A percentile compares a stretch with the other conserved stretches of the same genome.
Conservation (phyloP, 2,797 vertebrate species). For the Eulemur rubriventer region DNA sequence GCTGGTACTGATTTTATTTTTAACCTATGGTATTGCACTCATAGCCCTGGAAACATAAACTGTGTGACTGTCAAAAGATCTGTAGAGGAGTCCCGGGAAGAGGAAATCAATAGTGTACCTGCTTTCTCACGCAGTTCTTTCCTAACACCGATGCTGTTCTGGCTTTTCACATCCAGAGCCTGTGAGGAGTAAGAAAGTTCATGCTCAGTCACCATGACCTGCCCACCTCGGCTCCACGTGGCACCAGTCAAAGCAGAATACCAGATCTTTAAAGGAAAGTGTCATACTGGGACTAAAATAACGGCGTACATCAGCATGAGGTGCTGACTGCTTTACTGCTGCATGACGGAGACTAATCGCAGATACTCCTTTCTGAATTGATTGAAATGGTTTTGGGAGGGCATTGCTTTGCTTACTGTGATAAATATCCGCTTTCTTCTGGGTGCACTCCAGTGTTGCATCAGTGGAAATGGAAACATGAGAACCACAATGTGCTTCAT, state of each 20-base stretch:
- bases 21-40: background rate
- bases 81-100: background rate
- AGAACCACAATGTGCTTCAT: conserved; percentile 13
- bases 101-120: background rate
- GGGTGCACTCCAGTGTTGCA: conserved; percentile 38
- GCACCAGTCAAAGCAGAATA: background rate
- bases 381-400: background rate
- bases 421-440: conserved; percentile 46
- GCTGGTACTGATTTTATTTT: background rate
- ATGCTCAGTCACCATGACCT: background rate
- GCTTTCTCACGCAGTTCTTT: background rate
- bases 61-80: background rate
- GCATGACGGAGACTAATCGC: background rate
- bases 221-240: background rate
- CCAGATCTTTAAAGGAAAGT: conserved; percentile 6
- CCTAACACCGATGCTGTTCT: background rate
- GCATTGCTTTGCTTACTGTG: background rate
- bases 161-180: background rate
- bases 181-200: background rate
- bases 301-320: background rate
- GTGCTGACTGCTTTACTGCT: background rate
- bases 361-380: conserved; percentile 23
- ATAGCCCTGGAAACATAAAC: background rate
- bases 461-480: conserved; percentile 26
- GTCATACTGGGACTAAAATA: background rate